Base-by-base conservation (phyloP, 1,140 invertebrate species). In the Orchesella cincta region DNA sequence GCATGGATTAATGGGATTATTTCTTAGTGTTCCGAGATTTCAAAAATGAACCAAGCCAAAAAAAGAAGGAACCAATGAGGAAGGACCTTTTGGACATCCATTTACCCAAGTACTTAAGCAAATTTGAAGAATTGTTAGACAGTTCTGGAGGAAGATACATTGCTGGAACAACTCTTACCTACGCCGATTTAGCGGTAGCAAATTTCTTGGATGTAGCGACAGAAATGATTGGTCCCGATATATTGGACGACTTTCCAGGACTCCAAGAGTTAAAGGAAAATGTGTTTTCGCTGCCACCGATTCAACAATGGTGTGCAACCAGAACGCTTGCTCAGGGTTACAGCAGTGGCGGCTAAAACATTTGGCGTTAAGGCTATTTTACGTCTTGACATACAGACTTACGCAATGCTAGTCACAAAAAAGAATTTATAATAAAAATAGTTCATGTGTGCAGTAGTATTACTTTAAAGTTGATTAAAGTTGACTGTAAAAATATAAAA, bases 31-130 rank as follows among this genome's bases (percentile, higher is more conserved):
- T 73, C 36, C 71, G 71, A n/a, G 71, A 73, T 31, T 73, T 73
- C 29, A 36, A 73, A 14, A 73, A 73, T 20, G 71, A 73, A 35
- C 71, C 34, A 3, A 73, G 71, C 71, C n/a, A 12, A 20, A 51
- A 46, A 18, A 73, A 73, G 71, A 73, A 73, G 36, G 71, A 36
- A 16, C 71, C 35, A 23, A 73, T 73, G 71, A 35, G 71, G 36
- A 73, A 73, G 29, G 35, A 14, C 28, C 12, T 73, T 34, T n/a
- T 73, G 3, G 71, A 73, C 12, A 35, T 46, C 16, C 39, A 73
- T 28, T 8, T 73, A 39, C 71, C 71, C 8, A 35, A 73, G 28
- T 73, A 73, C 36, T 73, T 73, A 39, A n/a, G 3, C 35, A 73
- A 73, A 51, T 73, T 73, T 31, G 71, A 36, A 23, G 71, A 73